These are phyloP conservation scores for Meriones unguiculatus DNA, from an alignment of 2,113 vertebrate species.

Conservation along the genomic window DNA sequence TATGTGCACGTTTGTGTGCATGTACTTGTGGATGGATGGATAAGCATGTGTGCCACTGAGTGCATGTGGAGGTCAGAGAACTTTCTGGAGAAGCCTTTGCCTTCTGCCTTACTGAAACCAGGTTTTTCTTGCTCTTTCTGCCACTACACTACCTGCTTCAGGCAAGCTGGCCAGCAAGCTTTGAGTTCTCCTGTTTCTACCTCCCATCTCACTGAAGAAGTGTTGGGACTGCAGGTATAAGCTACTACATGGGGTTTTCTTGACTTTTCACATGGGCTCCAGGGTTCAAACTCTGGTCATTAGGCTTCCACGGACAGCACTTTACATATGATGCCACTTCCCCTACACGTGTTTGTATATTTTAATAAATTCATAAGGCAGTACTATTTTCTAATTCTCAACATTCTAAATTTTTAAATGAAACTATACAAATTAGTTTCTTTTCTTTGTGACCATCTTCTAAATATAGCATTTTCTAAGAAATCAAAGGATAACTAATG, in stretches of 20 bases:
- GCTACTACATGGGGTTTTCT: background rate
- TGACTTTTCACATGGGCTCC: background rate
- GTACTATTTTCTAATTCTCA: constrained; percentile 60
- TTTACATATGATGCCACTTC: background rate
- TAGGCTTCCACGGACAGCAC: background rate
- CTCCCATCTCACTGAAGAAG: background rate
- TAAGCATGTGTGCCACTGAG: background rate
- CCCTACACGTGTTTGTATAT: background rate
- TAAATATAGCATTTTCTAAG: constrained; percentile 14
- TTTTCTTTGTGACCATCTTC: constrained; percentile 32
- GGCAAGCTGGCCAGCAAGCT: background rate
- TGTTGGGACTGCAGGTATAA: background rate
- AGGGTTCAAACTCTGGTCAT: background rate
- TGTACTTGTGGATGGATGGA: background rate
- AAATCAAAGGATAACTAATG: background rate
- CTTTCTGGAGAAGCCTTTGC: background rate
- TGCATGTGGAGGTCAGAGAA: background rate
- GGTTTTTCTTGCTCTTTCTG: background rate
- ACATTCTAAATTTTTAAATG: constrained; percentile 6
- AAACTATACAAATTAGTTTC: constrained; percentile 23
- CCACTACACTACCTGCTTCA: background rate
- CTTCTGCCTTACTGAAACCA: background rate
- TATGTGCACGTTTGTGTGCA: background rate
- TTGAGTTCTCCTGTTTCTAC: background rate
- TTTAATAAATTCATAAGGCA: constrained; percentile 17